These are phyloP conservation scores for Anolis carolinensis DNA, from an alignment of 2,113 vertebrate genomes.

Conservation along the genomic window DNA sequence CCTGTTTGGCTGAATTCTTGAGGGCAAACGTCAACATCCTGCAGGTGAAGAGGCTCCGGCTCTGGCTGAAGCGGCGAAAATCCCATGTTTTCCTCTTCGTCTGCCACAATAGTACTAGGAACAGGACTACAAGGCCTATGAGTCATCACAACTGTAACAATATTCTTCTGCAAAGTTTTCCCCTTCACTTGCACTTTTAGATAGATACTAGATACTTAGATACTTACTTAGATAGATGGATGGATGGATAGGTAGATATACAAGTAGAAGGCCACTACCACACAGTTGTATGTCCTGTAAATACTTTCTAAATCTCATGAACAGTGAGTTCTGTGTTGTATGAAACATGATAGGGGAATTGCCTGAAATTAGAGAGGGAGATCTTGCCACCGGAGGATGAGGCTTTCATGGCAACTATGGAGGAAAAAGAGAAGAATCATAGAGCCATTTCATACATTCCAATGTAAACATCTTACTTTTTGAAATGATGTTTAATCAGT, in stretches of 20 bases:
- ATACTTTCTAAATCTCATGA: not conserved
- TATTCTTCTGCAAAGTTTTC: too few species aligned
- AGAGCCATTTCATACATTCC: not conserved
- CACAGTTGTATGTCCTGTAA: not conserved
- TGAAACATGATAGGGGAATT: not conserved
- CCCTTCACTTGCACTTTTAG: not conserved
- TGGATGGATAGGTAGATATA: too few species aligned
- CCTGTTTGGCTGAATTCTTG: too few species aligned
- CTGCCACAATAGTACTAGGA: too few species aligned
- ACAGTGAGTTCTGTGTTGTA: not conserved
- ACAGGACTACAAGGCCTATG: too few species aligned
- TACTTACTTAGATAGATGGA: too few species aligned
- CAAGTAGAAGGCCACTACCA: not conserved
- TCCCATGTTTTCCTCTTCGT: too few species aligned
- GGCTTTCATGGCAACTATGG: not conserved
- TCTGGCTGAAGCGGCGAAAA: too few species aligned
- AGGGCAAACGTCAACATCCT: too few species aligned
- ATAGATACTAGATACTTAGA: too few species aligned
- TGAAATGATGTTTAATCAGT: not conserved
- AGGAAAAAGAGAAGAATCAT: not conserved
- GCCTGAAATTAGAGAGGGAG: not conserved
- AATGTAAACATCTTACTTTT: not conserved
- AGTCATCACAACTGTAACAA: too few species aligned
- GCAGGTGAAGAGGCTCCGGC: too few species aligned
- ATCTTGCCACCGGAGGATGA: not conserved